Percentiles rank a stretch among this genome's conserved stretches.
Evolutionary conservation across 64 coral and sea anemone species (phyloP).

Genomic region (Stichodactyla mertensii): DNA sequence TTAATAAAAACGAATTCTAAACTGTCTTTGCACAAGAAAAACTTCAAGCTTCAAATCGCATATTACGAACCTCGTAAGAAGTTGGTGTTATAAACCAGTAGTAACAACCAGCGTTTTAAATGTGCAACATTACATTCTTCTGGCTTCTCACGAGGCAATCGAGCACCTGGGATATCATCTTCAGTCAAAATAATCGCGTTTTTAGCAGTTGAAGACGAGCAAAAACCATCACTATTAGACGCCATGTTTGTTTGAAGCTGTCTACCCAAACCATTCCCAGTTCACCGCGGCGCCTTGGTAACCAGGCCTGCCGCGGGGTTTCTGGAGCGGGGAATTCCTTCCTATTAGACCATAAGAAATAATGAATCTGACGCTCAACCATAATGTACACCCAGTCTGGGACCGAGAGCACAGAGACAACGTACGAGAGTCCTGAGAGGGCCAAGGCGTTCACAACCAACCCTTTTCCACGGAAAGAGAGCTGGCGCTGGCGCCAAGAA

Average conservation of each 20-base stretch:
- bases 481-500: no score
- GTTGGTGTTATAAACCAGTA: neutral
- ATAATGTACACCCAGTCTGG: no score
- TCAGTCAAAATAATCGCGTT: neutral
- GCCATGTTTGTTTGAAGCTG: neutral
- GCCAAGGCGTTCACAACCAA: no score
- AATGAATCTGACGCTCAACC: no score
- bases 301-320: neutral
- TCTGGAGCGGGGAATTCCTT: no score
- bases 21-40: neutral
- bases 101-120: constrained; percentile 23
- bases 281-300: no score
- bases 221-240: neutral
- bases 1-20: neutral
- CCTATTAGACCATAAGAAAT: no score
- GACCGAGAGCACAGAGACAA: no score
- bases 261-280: neutral
- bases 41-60: neutral
- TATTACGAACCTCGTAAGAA: neutral
- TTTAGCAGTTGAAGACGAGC: neutral
- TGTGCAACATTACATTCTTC: constrained; percentile 39
- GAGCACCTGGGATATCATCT: neutral
- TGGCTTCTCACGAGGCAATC: constrained; percentile 1
- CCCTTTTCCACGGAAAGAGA: no score
- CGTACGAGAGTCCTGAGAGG: no score